A percentile compares a stretch with the other conserved stretches of the same genome.
Evolutionary conservation across 1,140 invertebrate genomes (phyloP).

Genomic region (Leptestheria dahalacensis): DNA sequence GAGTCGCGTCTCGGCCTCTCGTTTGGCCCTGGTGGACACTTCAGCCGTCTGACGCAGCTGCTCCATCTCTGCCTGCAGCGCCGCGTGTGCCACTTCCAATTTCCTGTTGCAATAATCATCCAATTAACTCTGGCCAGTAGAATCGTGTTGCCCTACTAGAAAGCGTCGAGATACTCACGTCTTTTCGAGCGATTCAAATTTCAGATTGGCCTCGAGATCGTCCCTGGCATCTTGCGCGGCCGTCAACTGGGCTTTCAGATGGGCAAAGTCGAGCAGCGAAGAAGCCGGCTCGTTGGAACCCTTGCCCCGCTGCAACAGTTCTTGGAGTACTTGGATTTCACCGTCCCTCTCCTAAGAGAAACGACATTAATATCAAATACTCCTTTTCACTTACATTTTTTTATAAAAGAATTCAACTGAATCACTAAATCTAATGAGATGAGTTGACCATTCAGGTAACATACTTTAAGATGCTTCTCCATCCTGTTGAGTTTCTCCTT

Average conservation of each 20-base stretch:
- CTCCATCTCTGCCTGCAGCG: constrained; percentile 33
- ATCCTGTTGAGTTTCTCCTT: neutral
- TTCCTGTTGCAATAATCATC: constrained; percentile 4
- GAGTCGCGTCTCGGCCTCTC: constrained; percentile 62
- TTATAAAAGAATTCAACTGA: no score
- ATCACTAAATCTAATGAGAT: no score
- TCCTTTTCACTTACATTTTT: no score
- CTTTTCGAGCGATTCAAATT: constrained; percentile 10
- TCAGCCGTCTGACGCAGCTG: constrained; percentile 45
- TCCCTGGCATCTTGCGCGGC: constrained; percentile 18
- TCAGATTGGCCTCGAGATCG: constrained; percentile 17
- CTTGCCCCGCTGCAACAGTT: neutral
- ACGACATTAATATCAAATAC: no score
- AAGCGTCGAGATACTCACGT: neutral
- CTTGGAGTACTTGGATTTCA: constrained; percentile 5
- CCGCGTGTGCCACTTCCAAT: neutral
- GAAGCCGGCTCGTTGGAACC: neutral
- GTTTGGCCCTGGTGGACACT: constrained; percentile 54
- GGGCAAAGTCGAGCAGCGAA: constrained; percentile 18
- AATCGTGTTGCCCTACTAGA: no score
- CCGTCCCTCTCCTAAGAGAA: neutral
- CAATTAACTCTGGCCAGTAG: no score
- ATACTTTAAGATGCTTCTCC: neutral
- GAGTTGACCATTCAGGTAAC: no score
- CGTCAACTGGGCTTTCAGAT: constrained; percentile 18